Conservation (phyloP, 2,888 invertebrate species). For the Spisula subtruncata region DNA sequence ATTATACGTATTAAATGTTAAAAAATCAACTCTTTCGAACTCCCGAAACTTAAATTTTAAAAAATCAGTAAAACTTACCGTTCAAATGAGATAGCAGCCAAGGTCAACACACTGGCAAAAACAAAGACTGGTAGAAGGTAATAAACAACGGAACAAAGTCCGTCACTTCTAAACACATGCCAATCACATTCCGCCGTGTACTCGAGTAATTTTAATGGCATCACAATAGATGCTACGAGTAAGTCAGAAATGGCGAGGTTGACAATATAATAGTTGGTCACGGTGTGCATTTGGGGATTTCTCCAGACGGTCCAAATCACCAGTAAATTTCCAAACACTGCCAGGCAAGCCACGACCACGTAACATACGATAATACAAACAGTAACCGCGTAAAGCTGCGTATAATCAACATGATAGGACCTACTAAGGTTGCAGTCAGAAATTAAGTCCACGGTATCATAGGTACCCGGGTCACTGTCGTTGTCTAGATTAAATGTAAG, state of each 20-base stretch:
- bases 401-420: conserved; percentile 80
- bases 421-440: neutral
- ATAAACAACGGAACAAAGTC: conserved; percentile 86
- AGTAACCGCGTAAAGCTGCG: conserved; percentile 85
- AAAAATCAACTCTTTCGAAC: no score
- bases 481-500: neutral
- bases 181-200: conserved; percentile 87
- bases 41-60: neutral
- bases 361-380: conserved; percentile 85
- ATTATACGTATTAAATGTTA: no score
- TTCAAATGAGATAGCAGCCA: conserved; percentile 88
- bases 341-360: conserved; percentile 85
- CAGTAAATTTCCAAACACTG: conserved; percentile 87
- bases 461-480: neutral
- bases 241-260: conserved; percentile 88
- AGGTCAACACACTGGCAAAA: conserved; percentile 88
- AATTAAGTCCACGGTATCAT: neutral
- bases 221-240: conserved; percentile 87
- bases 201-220: conserved; percentile 88
- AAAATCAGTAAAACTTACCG: conserved; percentile 83
- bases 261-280: conserved; percentile 88
- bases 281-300: conserved; percentile 88
- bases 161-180: conserved; percentile 86
- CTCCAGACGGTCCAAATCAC: conserved; percentile 88
- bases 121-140: conserved; percentile 88